These are phyloP conservation scores for Drosophila persimilis DNA, from an alignment of 1,140 invertebrate species.

Conservation along the genomic window DNA sequence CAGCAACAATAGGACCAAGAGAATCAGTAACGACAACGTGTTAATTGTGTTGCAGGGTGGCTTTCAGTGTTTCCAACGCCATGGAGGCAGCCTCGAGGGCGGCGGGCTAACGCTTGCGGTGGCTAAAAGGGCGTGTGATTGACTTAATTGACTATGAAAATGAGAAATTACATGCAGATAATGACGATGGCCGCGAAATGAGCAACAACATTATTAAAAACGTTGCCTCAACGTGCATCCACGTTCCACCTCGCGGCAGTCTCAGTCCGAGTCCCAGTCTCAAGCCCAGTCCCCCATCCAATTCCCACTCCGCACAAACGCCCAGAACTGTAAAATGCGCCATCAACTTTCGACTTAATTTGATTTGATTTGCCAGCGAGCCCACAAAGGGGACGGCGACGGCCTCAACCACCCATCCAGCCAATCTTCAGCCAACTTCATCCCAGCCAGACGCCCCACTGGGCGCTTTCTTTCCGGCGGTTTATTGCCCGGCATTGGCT, in stretches of 20 bases:
- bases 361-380: conserved; percentile 71
- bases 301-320: conserved; percentile 1
- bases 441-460: conserved; percentile 16
- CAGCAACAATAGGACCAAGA: too few relatives aligned
- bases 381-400: conserved; percentile 8
- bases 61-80: conserved; percentile 29
- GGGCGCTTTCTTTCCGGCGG: conserved; percentile 42
- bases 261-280: not conserved
- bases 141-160: conserved; percentile 83
- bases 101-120: conserved; percentile 52
- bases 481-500: conserved; percentile 68
- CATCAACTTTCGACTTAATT: conserved; percentile 72
- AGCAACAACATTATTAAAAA: conserved; percentile 65
- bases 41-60: conserved; percentile 67
- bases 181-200: conserved; percentile 77
- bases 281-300: not conserved
- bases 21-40: conserved; percentile 55
- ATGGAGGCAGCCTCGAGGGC: not conserved
- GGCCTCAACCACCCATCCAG: conserved; percentile 14
- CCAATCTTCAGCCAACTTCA: not conserved
- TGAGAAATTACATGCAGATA: conserved; percentile 82
- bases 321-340: conserved; percentile 26
- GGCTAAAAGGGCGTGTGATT: conserved; percentile 83
- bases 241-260: not conserved
- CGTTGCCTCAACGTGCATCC: not conserved